Base-by-base conservation (phyloP, 2,888 invertebrate species). In the Drosophila yooni region DNA sequence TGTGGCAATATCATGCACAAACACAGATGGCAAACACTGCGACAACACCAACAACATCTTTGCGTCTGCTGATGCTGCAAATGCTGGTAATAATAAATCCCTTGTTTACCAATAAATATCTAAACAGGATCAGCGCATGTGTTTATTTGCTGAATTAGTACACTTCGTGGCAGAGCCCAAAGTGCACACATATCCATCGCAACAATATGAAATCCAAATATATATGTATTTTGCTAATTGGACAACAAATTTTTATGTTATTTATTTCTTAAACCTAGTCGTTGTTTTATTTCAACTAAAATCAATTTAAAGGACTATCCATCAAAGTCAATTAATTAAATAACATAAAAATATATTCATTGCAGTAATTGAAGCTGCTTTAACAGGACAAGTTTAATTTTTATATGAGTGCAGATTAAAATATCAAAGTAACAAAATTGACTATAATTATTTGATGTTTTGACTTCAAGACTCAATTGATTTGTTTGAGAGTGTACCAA, bases 51-150 rank as follows among this genome's bases (percentile, higher is more conserved):
- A 71, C 60, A 62, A 71, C 60, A 64, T 63, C 72, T 74, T 53
- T 72, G 70, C 76, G 53, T 25, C 46, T 46, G 89, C 78, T 83
- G 82, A 83, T 70, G 82, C 72, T 74, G 83, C 90, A 86, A 71
- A 85, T 80, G 72, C 77, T 82, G 70, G 76, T 78, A 86, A 80
- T 89, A 89, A 85, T 85, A 89, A 89, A 85, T 85, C 89, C 70
- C 64, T 73, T 89, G 89, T 86, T 86, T 86, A 78, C 82, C 69
- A 73, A 87, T 83, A 89, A 88, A 87, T 87, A 83, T 71, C 63
- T 31, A 75, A 88, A 63, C 57, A 79, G 69, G 64, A 65, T 67
- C 40, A 46, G 48, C 68, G 60, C 63, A 31, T 72, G 58, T 33
- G 33, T 60, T 64, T 75, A 58, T 70, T 53, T 78, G 52, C 29